Conservation (phyloP, 2,888 invertebrate genomes). For the Poecilus cupreus region DNA sequence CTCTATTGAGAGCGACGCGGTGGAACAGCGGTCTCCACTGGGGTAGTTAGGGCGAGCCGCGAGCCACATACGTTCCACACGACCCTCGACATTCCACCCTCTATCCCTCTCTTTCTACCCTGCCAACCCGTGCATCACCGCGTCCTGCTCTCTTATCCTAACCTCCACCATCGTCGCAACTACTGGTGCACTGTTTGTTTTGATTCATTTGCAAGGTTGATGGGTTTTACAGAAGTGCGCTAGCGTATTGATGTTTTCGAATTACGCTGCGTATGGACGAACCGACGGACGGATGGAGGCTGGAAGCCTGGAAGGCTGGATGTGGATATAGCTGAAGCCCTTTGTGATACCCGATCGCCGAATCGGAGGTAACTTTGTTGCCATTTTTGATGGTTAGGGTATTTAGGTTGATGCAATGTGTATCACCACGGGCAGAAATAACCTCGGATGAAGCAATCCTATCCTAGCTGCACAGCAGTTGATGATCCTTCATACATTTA, state of each 20-base stretch:
- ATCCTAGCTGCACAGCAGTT: too few relatives aligned
- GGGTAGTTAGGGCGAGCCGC: constrained; percentile 60
- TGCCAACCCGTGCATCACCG: neutral
- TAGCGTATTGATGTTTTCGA: constrained; percentile 59
- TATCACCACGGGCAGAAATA: neutral
- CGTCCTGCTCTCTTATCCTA: neutral
- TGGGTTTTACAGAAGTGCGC: constrained; percentile 59
- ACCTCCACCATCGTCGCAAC: neutral
- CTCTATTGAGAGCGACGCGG: constrained; percentile 13
- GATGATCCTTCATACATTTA: too few relatives aligned
- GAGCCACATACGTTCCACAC: constrained; percentile 48
- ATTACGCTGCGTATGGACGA: constrained; percentile 43
- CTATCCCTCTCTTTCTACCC: neutral
- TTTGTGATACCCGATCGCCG: constrained; percentile 41
- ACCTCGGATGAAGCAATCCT: too few relatives aligned
- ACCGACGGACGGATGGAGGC: neutral
- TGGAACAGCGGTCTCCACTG: constrained; percentile 55
- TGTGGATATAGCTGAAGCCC: too few relatives aligned
- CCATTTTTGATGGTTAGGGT: constrained; percentile 45
- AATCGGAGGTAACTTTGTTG: constrained; percentile 49
- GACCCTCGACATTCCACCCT: neutral
- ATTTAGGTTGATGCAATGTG: constrained; percentile 30
- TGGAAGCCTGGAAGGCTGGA: neutral
- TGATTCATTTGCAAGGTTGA: constrained; percentile 60
- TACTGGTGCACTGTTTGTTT: constrained; percentile 59